phyloP scores from a whole-genome alignment of 2,113 vertebrate species.

The Hyaena hyaena region DNA sequence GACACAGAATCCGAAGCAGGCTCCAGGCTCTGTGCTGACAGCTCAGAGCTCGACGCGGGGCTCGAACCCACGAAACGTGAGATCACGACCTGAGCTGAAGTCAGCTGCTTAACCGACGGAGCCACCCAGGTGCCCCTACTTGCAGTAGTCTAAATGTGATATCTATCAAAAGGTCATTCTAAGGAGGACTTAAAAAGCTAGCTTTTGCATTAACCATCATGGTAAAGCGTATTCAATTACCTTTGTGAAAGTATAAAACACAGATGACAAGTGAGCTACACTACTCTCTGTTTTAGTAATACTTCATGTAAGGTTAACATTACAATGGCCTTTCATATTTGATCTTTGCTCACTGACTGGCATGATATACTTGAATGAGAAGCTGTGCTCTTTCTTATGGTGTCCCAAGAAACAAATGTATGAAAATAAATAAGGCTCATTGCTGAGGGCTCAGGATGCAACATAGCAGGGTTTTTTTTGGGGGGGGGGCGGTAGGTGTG shows the following conservation, averaged over 20 bases:
- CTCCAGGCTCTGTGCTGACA: too few species aligned
- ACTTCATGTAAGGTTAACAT: background rate
- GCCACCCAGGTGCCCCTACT: background rate
- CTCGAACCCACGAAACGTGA: too few species aligned
- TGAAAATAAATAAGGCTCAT: background rate
- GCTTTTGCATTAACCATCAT: background rate
- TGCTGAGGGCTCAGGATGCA: background rate
- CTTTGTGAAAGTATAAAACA: background rate
- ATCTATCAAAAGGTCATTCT: background rate
- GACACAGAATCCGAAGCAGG: too few species aligned
- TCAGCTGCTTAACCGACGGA: too few species aligned
- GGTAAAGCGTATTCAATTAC: background rate
- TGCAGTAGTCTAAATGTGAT: background rate
- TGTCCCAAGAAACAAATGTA: background rate
- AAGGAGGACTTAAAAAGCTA: background rate
- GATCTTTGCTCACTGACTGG: background rate
- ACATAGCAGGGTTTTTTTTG: fast-evolving
- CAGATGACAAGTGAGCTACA: background rate
- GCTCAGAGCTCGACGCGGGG: too few species aligned
- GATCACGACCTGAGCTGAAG: too few species aligned
- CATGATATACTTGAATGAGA: background rate
- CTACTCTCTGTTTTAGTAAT: background rate
- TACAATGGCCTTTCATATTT: background rate
- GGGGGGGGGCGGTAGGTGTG: background rate
- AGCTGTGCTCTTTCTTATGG: background rate